phyloP scores from a whole-genome alignment of 2,797 vertebrate genomes.

The Gadopsis marmoratus region DNA sequence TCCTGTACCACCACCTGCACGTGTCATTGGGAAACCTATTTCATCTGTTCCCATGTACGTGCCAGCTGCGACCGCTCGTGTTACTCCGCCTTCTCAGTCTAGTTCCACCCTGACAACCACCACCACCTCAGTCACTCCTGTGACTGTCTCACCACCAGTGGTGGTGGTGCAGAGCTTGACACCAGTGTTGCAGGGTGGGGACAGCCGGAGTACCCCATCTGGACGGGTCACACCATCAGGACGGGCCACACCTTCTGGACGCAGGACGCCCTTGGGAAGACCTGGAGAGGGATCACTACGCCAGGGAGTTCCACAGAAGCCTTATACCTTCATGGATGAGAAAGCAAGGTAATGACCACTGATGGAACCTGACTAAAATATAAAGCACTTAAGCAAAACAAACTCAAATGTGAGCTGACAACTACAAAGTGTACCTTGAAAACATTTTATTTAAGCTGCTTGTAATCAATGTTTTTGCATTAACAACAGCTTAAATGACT shows the following conservation, averaged over 20 bases:
- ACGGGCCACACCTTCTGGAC: conserved; percentile 81
- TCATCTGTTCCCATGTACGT: conserved; percentile 86
- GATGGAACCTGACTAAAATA: background rate
- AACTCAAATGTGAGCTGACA: background rate
- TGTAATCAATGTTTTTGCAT: background rate
- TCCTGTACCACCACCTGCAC: conserved; percentile 64
- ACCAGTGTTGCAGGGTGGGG: conserved; percentile 80
- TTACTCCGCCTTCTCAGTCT: conserved; percentile 63
- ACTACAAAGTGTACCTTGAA: background rate
- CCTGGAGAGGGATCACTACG: conserved; percentile 86
- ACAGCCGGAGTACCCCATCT: conserved; percentile 69
- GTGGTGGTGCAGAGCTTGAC: conserved; percentile 86
- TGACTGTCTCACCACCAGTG: conserved; percentile 71
- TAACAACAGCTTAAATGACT: background rate
- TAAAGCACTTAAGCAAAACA: background rate
- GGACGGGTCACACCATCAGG: conserved; percentile 80
- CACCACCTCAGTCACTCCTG: conserved; percentile 43
- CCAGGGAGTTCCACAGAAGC: conserved; percentile 96
- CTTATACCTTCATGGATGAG: conserved; percentile 98
- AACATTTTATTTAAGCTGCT: background rate
- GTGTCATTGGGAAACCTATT: conserved; percentile 86
- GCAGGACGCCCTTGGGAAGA: conserved; percentile 81
- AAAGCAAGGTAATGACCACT: conserved; percentile 90
- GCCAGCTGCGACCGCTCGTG: conserved; percentile 64
- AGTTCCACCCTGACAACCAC: conserved; percentile 48